A percentile compares a stretch with the other conserved stretches of the same genome.
These are phyloP conservation scores for Drosophila littoralis DNA, from an alignment of 1,140 invertebrate genomes.

Conservation along the genomic window DNA sequence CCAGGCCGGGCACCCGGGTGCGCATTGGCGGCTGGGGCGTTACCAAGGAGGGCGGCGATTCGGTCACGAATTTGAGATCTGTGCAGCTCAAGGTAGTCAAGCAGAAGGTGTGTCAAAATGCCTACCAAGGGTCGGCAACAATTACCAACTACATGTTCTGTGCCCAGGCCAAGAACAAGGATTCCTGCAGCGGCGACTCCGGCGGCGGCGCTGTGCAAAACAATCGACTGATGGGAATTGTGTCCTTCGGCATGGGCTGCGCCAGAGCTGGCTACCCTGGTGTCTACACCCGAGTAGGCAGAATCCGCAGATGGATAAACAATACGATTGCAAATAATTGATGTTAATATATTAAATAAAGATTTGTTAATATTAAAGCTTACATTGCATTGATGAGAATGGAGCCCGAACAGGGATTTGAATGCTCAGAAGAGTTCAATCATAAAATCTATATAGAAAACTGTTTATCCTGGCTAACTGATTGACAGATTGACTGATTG, in stretches of 20 bases:
- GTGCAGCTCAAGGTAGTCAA: constrained; percentile 9
- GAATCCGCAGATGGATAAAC: constrained; percentile 22
- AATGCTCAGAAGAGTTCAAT: no score
- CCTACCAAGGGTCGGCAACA: constrained; percentile 13
- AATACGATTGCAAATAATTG: constrained; percentile 46
- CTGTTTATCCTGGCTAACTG: no score
- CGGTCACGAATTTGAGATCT: constrained; percentile 19
- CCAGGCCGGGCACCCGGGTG: constrained; percentile 29
- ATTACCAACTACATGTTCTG: constrained; percentile 62
- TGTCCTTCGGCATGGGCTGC: constrained; percentile 62
- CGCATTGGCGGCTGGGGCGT: constrained; percentile 60
- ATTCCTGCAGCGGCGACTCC: constrained; percentile 64
- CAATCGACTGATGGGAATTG: constrained; percentile 41
- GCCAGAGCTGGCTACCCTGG: constrained; percentile 49
- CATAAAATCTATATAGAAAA: no score
- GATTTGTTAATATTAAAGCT: no score
- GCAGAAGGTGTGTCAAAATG: background rate
- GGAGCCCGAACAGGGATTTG: no score
- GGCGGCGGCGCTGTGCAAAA: constrained; percentile 39
- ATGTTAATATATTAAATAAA: background rate
- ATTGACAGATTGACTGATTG: no score
- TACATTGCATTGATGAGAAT: no score
- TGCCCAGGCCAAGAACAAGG: constrained; percentile 25
- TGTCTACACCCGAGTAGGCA: constrained; percentile 47
- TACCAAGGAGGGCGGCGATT: constrained; percentile 27